phyloP scores from a whole-genome alignment of 2,113 vertebrate genomes.

The Hylia prasina region DNA sequence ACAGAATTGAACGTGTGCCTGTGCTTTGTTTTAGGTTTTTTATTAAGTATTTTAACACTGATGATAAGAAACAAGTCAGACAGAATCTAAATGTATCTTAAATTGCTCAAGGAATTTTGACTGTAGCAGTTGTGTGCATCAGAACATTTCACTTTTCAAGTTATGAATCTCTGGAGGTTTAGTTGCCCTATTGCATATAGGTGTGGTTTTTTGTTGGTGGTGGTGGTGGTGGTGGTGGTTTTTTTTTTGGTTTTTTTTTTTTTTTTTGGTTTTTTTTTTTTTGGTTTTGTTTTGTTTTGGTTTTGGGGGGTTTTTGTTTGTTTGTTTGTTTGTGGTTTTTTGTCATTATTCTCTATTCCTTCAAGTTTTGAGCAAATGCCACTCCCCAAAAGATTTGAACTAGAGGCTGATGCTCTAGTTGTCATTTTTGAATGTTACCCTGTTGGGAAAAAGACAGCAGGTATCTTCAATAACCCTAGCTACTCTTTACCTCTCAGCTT shows the following conservation, averaged over 20 bases:
- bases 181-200: not conserved
- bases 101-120: not conserved
- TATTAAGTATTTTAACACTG: not conserved
- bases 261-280: too few species aligned
- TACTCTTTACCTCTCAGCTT: conserved; percentile 29
- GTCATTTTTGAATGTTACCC: not conserved
- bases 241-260: too few species aligned
- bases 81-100: not conserved
- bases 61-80: not conserved
- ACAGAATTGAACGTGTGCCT: not conserved
- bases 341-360: not conserved
- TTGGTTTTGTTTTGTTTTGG: too few species aligned
- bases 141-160: not conserved
- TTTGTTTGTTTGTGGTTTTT: too few species aligned
- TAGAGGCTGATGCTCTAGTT: not conserved
- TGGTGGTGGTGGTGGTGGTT: too few species aligned
- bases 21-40: not conserved
- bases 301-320: too few species aligned
- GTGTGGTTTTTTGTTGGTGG: too few species aligned
- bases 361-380: conserved; percentile 9
- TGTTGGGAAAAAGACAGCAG: not conserved
- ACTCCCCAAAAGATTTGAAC: not conserved
- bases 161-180: not conserved
- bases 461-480: not conserved
- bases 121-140: not conserved